Conservation (phyloP, 2,113 vertebrate species). For the Oriolus oriolus region DNA sequence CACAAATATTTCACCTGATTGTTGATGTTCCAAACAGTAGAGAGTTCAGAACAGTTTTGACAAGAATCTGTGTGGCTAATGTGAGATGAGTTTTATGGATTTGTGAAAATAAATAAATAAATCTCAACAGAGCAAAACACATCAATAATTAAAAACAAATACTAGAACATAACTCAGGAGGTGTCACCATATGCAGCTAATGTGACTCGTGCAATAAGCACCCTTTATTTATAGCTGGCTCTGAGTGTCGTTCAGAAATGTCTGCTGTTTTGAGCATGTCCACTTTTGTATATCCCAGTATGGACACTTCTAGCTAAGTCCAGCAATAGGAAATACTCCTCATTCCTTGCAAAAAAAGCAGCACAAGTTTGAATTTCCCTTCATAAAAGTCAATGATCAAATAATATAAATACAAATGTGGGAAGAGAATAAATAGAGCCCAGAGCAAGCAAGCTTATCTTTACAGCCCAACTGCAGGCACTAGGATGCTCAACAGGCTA, state of each 20-base stretch:
- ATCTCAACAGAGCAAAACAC: not conserved
- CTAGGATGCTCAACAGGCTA: not conserved
- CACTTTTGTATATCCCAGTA: not conserved
- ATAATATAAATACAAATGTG: not conserved
- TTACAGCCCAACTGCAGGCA: not conserved
- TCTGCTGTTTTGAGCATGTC: not conserved
- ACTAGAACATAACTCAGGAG: not conserved
- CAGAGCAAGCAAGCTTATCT: not conserved
- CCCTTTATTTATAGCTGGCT: not conserved
- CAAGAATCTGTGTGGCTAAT: not conserved
- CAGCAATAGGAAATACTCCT: not conserved
- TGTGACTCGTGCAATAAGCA: not conserved
- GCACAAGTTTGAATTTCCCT: not conserved
- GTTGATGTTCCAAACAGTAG: not conserved
- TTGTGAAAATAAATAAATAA: not conserved
- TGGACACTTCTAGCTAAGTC: not conserved
- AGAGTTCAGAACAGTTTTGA: not conserved
- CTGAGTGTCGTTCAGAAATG: not conserved
- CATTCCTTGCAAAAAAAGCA: not conserved
- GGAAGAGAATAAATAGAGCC: not conserved
- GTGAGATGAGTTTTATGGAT: not conserved
- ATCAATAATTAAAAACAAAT: slow-evolving; percentile 45
- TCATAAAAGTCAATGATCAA: not conserved
- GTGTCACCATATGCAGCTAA: not conserved
- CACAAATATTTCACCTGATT: not conserved